Conservation (phyloP, 2,888 invertebrate genomes). For the Drosophila greeni region DNA sequence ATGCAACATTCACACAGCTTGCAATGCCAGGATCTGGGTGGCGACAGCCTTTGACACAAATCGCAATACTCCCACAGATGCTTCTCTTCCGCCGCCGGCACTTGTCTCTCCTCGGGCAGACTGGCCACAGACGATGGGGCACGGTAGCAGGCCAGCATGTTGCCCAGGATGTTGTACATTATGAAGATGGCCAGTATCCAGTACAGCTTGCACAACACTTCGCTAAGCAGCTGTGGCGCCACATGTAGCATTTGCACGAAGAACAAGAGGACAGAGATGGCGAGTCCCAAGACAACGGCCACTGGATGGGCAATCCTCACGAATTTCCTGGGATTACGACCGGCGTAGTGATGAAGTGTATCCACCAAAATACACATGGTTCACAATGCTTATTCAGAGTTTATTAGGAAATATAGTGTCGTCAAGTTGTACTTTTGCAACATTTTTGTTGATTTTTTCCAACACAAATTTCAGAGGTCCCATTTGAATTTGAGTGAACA, state of each 20-base stretch:
- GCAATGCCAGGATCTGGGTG: conserved; percentile 19
- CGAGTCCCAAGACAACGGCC: not conserved
- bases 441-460: not conserved
- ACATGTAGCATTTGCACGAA: conserved; percentile 9
- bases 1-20: too few relatives aligned
- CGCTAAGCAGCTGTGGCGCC: conserved; percentile 2
- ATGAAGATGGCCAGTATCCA: conserved; percentile 24
- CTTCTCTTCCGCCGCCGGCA: conserved; percentile 1
- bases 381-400: too few relatives aligned
- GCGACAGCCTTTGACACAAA: not conserved
- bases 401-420: not conserved
- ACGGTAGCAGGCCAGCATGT: conserved; percentile 11
- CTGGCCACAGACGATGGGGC: not conserved
- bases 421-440: not conserved
- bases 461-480: not conserved
- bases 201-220: conserved; percentile 14
- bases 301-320: conserved; percentile 33
- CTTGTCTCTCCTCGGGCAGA: not conserved
- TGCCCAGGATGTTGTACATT: conserved; percentile 14
- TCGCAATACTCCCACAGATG: conserved; percentile 14
- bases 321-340: conserved; percentile 14
- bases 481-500: not conserved
- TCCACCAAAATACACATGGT: conserved; percentile 5
- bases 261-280: not conserved
- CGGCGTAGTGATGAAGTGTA: not conserved